phyloP scores from a whole-genome alignment of 2,888 invertebrate genomes.

The Dasypolia templi region DNA sequence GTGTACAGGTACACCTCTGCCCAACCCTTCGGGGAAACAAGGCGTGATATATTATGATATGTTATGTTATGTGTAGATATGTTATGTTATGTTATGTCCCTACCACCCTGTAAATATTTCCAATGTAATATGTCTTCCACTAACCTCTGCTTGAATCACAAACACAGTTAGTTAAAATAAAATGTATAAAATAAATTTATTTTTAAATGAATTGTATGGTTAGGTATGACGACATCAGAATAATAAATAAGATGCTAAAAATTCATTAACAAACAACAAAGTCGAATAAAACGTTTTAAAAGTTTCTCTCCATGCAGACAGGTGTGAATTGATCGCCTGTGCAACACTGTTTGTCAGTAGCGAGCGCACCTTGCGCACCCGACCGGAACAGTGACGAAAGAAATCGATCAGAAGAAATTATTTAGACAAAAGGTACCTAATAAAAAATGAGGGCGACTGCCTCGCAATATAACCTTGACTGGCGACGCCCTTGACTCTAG shows the following conservation, averaged over 20 bases:
- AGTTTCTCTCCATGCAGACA: slow-evolving; percentile 56
- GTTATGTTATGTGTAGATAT: no score
- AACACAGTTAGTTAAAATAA: slow-evolving; percentile 10
- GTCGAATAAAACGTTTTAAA: slow-evolving; percentile 38
- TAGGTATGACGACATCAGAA: neutral
- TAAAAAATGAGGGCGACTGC: slow-evolving; percentile 84
- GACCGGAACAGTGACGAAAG: slow-evolving; percentile 86
- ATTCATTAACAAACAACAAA: slow-evolving; percentile 2
- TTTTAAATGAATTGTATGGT: neutral
- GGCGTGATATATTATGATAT: no score
- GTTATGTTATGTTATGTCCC: no score
- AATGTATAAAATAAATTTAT: neutral
- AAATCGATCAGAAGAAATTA: slow-evolving; percentile 83
- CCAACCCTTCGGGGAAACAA: no score
- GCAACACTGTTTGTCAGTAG: slow-evolving; percentile 62
- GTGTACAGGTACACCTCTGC: no score
- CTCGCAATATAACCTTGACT: slow-evolving; percentile 88
- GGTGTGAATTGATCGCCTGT: slow-evolving; percentile 59
- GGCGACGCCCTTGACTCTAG: slow-evolving; percentile 85
- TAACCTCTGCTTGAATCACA: slow-evolving; percentile 25
- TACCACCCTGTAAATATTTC: no score
- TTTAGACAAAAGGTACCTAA: slow-evolving; percentile 81
- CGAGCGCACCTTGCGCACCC: slow-evolving; percentile 75
- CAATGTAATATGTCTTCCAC: no score
- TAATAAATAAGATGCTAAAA: neutral